A percentile compares a stretch with the other conserved stretches of the same genome.
Evolutionary conservation across 2,797 vertebrate genomes (phyloP).

Genomic region (Basileuterus tristriatus): DNA sequence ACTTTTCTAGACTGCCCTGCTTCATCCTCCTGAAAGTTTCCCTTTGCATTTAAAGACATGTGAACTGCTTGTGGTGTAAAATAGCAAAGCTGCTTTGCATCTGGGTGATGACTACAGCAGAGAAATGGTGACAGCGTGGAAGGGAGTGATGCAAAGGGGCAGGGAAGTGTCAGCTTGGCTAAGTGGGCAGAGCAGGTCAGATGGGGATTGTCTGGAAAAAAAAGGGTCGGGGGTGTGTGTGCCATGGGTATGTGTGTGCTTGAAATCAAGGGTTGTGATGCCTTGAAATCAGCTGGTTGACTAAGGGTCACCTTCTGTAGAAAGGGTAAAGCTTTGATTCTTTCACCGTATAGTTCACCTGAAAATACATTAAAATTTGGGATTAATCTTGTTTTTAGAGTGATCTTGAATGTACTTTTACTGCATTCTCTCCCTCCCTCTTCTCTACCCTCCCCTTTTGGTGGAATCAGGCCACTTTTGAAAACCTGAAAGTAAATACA

Average conservation of each 20-base stretch:
- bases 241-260: not conserved
- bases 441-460: not conserved
- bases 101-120: not conserved
- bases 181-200: not conserved
- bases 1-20: not conserved
- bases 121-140: not conserved
- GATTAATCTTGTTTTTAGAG: not conserved
- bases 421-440: not conserved
- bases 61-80: not conserved
- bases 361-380: not conserved
- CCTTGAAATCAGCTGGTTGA: not conserved
- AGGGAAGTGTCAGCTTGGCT: not conserved
- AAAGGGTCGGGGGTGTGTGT: fast-evolving
- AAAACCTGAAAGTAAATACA: not conserved
- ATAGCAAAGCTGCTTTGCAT: not conserved
- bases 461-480: not conserved
- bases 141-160: not conserved
- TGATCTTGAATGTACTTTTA: not conserved
- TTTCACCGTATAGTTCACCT: not conserved
- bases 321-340: not conserved
- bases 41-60: not conserved
- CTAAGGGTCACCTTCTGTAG: not conserved
- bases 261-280: not conserved
- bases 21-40: not conserved
- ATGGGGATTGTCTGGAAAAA: not conserved